Conservation (phyloP, 2,888 invertebrate species). For the Periphyllus acericola region DNA sequence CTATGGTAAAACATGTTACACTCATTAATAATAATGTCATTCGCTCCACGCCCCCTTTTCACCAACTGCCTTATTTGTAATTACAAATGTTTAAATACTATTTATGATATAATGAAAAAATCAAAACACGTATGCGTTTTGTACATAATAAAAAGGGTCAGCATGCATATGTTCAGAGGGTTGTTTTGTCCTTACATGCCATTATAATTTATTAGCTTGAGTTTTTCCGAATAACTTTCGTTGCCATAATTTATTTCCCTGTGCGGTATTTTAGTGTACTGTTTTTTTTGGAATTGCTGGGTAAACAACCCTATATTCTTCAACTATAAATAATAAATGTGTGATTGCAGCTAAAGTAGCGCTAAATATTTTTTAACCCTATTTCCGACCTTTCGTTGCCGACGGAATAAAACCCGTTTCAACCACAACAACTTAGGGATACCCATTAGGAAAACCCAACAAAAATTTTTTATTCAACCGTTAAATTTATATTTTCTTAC, state of each 20-base stretch:
- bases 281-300: slow-evolving; percentile 15
- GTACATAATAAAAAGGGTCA: slow-evolving; percentile 57
- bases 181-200: slow-evolving; percentile 57
- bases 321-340: slow-evolving; percentile 59
- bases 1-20: not conserved
- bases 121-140: slow-evolving; percentile 52
- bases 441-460: slow-evolving; percentile 15
- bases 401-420: slow-evolving; percentile 30
- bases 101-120: slow-evolving; percentile 39
- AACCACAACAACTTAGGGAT: slow-evolving; percentile 32
- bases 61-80: slow-evolving; percentile 50
- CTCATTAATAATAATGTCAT: slow-evolving; percentile 41
- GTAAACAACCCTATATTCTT: slow-evolving; percentile 38
- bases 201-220: slow-evolving; percentile 55
- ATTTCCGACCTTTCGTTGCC: slow-evolving; percentile 58
- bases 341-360: slow-evolving; percentile 56
- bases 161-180: slow-evolving; percentile 59
- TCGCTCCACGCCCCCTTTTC: slow-evolving; percentile 45
- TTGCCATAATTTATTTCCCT: slow-evolving; percentile 50
- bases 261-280: slow-evolving; percentile 32
- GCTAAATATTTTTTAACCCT: slow-evolving; percentile 61
- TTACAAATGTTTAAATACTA: slow-evolving; percentile 46
- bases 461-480: slow-evolving; percentile 28
- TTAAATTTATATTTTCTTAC: not conserved
- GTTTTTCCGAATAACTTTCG: slow-evolving; percentile 58